Evolutionary conservation across 2,797 vertebrate genomes (phyloP), one percentile per base, ranked within the genome.

Genomic region (Microctenopoma lineatum): DNA sequence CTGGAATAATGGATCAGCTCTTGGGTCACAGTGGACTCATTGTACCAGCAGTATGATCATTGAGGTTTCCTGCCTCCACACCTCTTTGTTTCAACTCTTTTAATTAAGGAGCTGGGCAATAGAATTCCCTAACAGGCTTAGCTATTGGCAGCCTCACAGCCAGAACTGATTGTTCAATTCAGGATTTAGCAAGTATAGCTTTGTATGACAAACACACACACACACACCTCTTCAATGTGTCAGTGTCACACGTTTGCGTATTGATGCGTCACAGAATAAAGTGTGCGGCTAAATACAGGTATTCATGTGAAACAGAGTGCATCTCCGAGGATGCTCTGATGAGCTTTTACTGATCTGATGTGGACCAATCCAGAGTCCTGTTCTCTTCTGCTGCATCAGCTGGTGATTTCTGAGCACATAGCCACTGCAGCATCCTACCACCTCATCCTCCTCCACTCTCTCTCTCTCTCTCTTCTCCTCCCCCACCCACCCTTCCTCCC

Each of bases 371-470:
- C 82, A 65, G 71, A 83, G 80, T 81, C 83, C 82, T 55, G 64
- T 66, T 75, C 82, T 85, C 89, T 88, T 84, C 71, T 87, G 51
- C 90, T 91, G 90, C 88, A 90, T 91, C 90, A 92, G 91, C 93
- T 91, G 91, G 92, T 89, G 91, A 93, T 93, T 94, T 93, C 90
- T 93, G 88, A 91, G 94, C 92, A 92, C 91, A 95, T 82, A 73
- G 73, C 87, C 94, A 94, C 92, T 95, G 95, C 96, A 96, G 93
- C 95, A 96, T 91, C 92, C 87, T 85, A 84, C 85, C 81, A 86
- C 85, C 85, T 84, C 86, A 62, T 82, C 83, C 69, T 66, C 72
- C 66, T 73, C 71, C 67, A 65, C 78, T 70, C 81, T 83, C 75
- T 51, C 78, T 62, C 78, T 62, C 66, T 58, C 76, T 61, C 73